Conservation (phyloP, 2,888 invertebrate genomes). For the Cantharis rufa region DNA sequence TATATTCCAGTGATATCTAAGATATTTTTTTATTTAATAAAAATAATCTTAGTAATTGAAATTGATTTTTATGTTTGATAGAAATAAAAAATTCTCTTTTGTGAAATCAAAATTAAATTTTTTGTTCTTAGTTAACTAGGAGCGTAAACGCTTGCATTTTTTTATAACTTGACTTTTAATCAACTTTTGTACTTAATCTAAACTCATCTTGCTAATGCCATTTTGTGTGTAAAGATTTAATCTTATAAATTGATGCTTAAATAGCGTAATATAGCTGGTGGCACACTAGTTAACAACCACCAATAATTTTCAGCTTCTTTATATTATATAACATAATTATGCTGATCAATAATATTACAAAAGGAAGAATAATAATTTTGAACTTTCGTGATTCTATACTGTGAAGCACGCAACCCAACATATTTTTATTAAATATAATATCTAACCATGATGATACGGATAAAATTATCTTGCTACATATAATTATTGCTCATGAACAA, state of each 20-base stretch:
- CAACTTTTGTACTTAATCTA: background rate
- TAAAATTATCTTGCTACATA: background rate
- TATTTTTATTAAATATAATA: constrained; percentile 2
- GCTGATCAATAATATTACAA: background rate
- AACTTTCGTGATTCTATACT: constrained; percentile 5
- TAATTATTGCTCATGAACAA: background rate
- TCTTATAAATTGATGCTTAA: constrained; percentile 4
- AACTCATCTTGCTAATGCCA: background rate
- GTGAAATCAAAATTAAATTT: background rate
- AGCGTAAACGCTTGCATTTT: background rate
- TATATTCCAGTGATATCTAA: background rate
- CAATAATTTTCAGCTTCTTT: background rate
- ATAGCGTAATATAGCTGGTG: constrained; percentile 1
- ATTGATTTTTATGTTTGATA: background rate
- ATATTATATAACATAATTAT: background rate
- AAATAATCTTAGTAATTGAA: background rate
- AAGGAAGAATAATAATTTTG: constrained; percentile 10
- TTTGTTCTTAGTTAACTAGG: background rate
- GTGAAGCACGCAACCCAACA: constrained; percentile 6
- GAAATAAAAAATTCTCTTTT: background rate
- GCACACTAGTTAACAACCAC: background rate
- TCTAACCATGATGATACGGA: background rate
- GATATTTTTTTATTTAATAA: background rate
- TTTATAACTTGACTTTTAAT: constrained; percentile 10
- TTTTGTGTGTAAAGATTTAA: constrained; percentile 3